These are phyloP conservation scores for Catharus bicknelli DNA, from an alignment of 2,113 vertebrate genomes.

Conservation along the genomic window DNA sequence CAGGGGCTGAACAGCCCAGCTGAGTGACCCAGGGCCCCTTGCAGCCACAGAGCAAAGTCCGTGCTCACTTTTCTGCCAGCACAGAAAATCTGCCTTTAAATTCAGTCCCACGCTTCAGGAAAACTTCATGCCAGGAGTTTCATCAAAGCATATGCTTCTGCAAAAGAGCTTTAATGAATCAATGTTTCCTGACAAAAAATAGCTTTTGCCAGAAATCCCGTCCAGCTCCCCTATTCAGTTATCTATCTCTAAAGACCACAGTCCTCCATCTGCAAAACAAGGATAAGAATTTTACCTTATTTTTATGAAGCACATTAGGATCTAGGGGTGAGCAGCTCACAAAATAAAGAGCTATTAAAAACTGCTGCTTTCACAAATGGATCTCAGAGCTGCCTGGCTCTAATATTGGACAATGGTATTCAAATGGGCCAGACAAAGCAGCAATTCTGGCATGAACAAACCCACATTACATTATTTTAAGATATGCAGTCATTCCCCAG, in stretches of 20 bases:
- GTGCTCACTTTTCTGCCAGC: background rate
- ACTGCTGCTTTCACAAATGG: background rate
- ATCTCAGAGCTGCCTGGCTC: background rate
- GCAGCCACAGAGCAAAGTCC: fast-evolving
- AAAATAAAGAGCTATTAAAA: background rate
- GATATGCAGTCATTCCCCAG: background rate
- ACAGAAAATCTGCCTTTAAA: background rate
- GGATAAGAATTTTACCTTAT: background rate
- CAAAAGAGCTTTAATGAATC: conserved; percentile 29
- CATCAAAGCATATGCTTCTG: conserved; percentile 25
- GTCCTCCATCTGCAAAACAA: conserved; percentile 1
- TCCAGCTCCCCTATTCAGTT: background rate
- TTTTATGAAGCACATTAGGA: background rate
- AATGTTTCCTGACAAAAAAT: conserved; percentile 21
- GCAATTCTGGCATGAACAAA: background rate
- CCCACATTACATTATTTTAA: background rate
- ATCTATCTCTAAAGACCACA: background rate
- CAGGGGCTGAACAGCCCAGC: background rate
- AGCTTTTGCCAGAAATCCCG: conserved; percentile 19
- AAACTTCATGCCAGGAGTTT: conserved; percentile 12
- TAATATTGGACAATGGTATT: background rate
- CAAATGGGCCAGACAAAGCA: background rate
- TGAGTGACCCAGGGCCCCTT: background rate
- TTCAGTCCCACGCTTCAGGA: background rate
- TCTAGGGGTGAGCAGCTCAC: background rate